Percentiles rank a stretch among this genome's conserved stretches.
These are phyloP conservation scores for Spizaetus ornatus DNA, from an alignment of 2,113 vertebrate genomes.

Conservation along the genomic window DNA sequence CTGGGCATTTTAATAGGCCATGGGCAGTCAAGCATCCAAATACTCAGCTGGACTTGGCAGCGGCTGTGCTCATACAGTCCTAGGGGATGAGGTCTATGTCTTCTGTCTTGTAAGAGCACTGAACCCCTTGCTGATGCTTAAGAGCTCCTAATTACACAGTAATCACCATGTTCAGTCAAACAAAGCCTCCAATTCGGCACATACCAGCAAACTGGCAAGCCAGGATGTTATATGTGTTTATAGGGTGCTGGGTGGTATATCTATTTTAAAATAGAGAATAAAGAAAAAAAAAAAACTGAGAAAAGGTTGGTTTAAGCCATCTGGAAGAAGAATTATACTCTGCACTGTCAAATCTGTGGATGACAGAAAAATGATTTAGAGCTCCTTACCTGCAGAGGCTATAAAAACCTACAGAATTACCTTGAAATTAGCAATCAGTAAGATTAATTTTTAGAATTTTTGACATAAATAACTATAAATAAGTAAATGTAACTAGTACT, in stretches of 20 bases:
- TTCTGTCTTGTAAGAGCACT: not conserved
- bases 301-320: not conserved
- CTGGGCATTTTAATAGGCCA: not conserved
- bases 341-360: not conserved
- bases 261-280: not conserved
- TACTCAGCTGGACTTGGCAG: not conserved
- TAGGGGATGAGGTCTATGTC: no score
- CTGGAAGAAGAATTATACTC: not conserved
- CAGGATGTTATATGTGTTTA: not conserved
- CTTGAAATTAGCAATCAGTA: not conserved
- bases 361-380: not conserved
- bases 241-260: not conserved
- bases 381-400: not conserved
- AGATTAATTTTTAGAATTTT: not conserved
- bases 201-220: not conserved
- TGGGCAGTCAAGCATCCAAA: not conserved
- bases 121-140: not conserved
- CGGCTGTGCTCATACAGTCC: not conserved
- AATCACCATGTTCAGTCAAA: not conserved
- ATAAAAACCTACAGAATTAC: not conserved
- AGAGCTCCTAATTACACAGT: not conserved
- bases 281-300: not conserved
- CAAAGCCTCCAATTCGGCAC: not conserved
- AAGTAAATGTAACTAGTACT: not conserved
- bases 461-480: not conserved